Conservation (phyloP, 2,797 vertebrate genomes). For the Antrozous pallidus region DNA sequence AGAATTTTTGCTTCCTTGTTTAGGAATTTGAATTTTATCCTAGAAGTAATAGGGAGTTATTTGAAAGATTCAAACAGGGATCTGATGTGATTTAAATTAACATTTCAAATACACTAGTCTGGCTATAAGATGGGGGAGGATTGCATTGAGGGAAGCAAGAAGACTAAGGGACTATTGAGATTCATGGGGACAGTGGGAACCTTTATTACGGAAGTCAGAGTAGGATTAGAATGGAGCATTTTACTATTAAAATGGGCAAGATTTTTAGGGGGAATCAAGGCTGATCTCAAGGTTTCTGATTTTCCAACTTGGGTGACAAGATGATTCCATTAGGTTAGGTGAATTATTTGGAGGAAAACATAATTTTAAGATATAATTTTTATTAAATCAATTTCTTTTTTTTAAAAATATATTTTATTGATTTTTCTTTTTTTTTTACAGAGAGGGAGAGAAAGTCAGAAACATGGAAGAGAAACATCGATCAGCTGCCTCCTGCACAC, state of each 20-base stretch:
- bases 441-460: too few relatives aligned
- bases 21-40: constrained; percentile 31
- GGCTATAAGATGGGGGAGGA: not conserved
- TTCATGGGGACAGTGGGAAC: not conserved
- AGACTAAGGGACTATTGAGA: not conserved
- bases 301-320: not conserved
- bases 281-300: not conserved
- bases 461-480: too few relatives aligned
- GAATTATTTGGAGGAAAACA: not conserved
- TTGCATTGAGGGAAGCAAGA: not conserved
- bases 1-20: not conserved
- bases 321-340: not conserved
- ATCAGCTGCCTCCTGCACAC: too few relatives aligned
- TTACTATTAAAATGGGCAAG: not conserved
- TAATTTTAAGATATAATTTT: not conserved
- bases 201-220: not conserved
- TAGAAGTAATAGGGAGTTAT: not conserved
- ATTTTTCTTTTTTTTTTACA: too few relatives aligned
- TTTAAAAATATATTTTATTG: too few relatives aligned
- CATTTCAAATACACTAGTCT: not conserved
- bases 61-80: constrained; percentile 9
- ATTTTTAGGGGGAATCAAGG: not conserved
- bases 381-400: not conserved
- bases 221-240: not conserved
- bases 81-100: not conserved